A percentile compares a stretch with the other conserved stretches of the same genome.
Conservation (phyloP, 2,888 invertebrate genomes). For the Subacronicta megacephala region DNA sequence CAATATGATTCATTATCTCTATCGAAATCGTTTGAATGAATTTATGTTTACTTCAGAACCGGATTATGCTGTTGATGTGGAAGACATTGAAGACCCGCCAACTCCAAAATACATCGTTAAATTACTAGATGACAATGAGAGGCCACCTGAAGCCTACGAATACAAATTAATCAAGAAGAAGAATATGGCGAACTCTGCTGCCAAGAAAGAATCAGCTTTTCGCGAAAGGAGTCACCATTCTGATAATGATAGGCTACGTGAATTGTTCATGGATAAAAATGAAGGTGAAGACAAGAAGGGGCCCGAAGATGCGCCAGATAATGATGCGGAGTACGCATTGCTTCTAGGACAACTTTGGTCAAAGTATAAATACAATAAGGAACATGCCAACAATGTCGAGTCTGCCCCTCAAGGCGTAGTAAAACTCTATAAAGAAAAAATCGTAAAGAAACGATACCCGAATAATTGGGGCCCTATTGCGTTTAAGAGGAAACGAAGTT, state of each 20-base stretch:
- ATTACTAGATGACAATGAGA: conserved; percentile 78
- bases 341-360: conserved; percentile 89
- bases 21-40: neutral
- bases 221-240: conserved; percentile 82
- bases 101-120: conserved; percentile 79
- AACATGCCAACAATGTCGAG: conserved; percentile 73
- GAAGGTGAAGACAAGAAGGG: conserved; percentile 74
- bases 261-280: conserved; percentile 78
- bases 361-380: conserved; percentile 87
- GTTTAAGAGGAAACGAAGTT: conserved; percentile 85
- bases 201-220: conserved; percentile 81
- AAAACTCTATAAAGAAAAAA: conserved; percentile 83
- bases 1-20: neutral
- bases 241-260: conserved; percentile 80
- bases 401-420: conserved; percentile 81
- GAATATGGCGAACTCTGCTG: conserved; percentile 64
- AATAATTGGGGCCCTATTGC: conserved; percentile 87
- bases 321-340: conserved; percentile 87
- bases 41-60: conserved; percentile 69
- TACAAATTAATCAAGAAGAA: conserved; percentile 89
- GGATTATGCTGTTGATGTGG: conserved; percentile 78
- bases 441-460: conserved; percentile 83
- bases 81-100: conserved; percentile 76
- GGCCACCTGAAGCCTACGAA: conserved; percentile 87
- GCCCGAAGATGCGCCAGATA: conserved; percentile 72